Base-by-base conservation (phyloP, 2,888 invertebrate species). In the Rhopalosiphum nymphaeae region DNA sequence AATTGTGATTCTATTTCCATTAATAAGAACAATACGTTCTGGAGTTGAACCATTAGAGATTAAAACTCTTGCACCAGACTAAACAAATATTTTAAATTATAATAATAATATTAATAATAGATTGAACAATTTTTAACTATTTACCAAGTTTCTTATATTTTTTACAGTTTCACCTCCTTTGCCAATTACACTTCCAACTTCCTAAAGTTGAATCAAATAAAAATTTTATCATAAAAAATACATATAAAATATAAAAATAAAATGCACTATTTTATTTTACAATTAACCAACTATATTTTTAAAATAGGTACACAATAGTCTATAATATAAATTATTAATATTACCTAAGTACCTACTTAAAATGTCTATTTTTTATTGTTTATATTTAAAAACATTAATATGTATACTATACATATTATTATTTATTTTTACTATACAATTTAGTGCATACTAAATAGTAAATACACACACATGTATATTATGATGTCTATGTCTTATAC, bases 91-190 rank as follows among this genome's bases (percentile, higher is more conserved):
- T 95, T 95, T 95, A 94, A 95, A 94, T 91, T 94, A 87, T 86
- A 61, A 85, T 78, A 1, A 84, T 84, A 91, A 10, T 89, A 94
- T 85, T 36, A 36, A 36, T 86, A 46, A 94, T 25, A 46, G 16
- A 7, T 67, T 67, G 11, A 53, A 49, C 42, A 49, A 88, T 67
- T 1, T n/a, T 26, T 26, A n/a, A 53, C 10, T 57, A 67, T 97
- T 97, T 96, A 99, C 99, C 97, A 99, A 99, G 97, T 99, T 99
- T 96, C 99, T 97, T 97, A 99, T 99, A 96, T 98, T 97, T 96
- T 99, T 99, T 95, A 99, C 99, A 96, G 99, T 99, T 97, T 99
- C 99, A 96, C 99, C 99, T 96, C 99, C 99, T 97, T 98, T 99
- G 95, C 99, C 99, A 96, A 99, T 99, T 96, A 99, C 98, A 96